A percentile compares a stretch with the other conserved stretches of the same genome.
Evolutionary conservation across 2,113 vertebrate species (phyloP).

Genomic region (Cottus gobio): DNA sequence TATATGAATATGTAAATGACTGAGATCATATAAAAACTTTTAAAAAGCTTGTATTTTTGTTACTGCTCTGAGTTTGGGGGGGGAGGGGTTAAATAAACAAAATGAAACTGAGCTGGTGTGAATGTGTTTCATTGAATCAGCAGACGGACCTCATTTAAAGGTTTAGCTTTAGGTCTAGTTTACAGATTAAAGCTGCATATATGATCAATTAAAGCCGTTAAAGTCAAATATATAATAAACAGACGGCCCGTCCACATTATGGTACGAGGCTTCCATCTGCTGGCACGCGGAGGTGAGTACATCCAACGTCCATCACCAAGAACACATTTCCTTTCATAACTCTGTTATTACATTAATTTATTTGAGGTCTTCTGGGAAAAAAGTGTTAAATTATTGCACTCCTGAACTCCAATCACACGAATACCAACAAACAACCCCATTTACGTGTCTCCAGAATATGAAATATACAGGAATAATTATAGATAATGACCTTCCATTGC

Average conservation of each 20-base stretch:
- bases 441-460: no score
- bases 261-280: slow-evolving; percentile 19
- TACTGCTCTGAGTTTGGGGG: slow-evolving; percentile 53
- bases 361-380: no score
- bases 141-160: no score
- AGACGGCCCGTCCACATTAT: neutral
- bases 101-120: slow-evolving; percentile 16
- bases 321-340: no score
- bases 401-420: no score
- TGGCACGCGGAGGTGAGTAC: neutral
- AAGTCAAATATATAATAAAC: neutral
- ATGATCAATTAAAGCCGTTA: neutral
- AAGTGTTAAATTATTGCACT: no score
- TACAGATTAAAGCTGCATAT: neutral
- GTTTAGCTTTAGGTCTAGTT: neutral
- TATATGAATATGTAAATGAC: slow-evolving; percentile 77
- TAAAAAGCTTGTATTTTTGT: slow-evolving; percentile 72
- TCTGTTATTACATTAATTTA: no score
- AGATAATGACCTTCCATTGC: no score
- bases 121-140: neutral
- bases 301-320: neutral
- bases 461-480: no score
- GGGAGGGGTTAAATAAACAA: slow-evolving; percentile 61
- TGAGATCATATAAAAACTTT: slow-evolving; percentile 63
- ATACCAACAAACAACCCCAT: no score